Percentiles rank a stretch among this genome's conserved stretches.
Conservation (phyloP, 2,113 vertebrate genomes). For the Pseudorectes ferrugineus region DNA sequence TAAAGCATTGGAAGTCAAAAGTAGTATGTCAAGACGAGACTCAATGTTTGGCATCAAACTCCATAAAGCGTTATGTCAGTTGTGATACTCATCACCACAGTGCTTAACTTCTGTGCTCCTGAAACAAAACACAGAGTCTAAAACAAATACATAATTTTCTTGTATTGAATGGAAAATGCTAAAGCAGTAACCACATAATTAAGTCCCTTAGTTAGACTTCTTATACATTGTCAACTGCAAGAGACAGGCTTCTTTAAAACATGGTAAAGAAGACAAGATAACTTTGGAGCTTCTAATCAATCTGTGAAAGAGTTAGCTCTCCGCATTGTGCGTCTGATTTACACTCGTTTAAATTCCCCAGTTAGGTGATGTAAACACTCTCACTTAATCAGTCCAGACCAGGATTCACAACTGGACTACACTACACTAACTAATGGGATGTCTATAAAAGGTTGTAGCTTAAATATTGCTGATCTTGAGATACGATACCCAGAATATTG, state of each 20-base stretch:
- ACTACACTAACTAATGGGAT: background rate
- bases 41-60: background rate
- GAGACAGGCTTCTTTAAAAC: background rate
- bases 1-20: background rate
- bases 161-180: background rate
- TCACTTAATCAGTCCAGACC: background rate
- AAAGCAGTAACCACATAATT: background rate
- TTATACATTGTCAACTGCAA: background rate
- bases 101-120: background rate
- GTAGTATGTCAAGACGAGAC: background rate
- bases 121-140: background rate
- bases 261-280: background rate
- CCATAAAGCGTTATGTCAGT: background rate
- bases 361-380: background rate
- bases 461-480: background rate
- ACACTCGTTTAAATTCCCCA: background rate
- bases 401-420: background rate
- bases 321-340: background rate
- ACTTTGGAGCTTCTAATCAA: background rate
- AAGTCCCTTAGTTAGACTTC: background rate
- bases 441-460: background rate
- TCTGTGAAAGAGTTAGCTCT: background rate
- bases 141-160: background rate
- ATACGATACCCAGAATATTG: background rate
- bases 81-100: background rate